Percentiles rank a stretch among this genome's conserved stretches.
Evolutionary conservation across 2,113 vertebrate species (phyloP).

Genomic region (Poeciliopsis occidentalis): DNA sequence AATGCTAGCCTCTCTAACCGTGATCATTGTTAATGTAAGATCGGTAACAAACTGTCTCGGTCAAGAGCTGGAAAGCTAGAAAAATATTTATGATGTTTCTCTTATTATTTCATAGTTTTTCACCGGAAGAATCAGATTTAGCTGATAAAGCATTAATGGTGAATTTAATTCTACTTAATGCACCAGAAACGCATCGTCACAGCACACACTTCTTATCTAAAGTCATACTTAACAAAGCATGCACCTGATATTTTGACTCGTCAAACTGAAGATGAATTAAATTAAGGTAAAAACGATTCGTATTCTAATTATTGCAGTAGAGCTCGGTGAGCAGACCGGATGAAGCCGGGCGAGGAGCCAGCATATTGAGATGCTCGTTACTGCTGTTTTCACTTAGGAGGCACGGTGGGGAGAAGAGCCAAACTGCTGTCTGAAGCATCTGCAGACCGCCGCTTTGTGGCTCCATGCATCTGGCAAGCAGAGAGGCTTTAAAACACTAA

Average conservation of each 20-base stretch:
- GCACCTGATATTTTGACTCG: too few species aligned
- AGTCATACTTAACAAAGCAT: too few species aligned
- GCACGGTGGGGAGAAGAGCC: background rate
- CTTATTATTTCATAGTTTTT: too few species aligned
- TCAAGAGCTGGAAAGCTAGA: too few species aligned
- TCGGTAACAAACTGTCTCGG: background rate
- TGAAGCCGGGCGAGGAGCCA: background rate
- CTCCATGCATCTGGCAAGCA: slow-evolving; percentile 41
- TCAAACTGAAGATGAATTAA: background rate
- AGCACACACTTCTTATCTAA: too few species aligned
- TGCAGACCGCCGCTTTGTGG: slow-evolving; percentile 21
- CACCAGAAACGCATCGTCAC: too few species aligned
- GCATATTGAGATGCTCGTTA: slow-evolving; percentile 2
- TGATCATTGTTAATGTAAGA: background rate
- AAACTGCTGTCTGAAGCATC: slow-evolving; percentile 34
- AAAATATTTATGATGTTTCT: too few species aligned
- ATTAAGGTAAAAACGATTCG: background rate
- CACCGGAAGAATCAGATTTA: too few species aligned
- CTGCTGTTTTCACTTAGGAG: slow-evolving; percentile 3
- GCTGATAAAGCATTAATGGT: too few species aligned
- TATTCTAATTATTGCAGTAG: background rate
- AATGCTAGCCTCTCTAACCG: background rate
- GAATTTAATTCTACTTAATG: too few species aligned
- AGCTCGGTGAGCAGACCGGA: slow-evolving; percentile 1
- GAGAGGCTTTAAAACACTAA: slow-evolving; percentile 10